phyloP scores from a whole-genome alignment of 1,140 invertebrate species.

The Dinothrombium tinctorium region DNA sequence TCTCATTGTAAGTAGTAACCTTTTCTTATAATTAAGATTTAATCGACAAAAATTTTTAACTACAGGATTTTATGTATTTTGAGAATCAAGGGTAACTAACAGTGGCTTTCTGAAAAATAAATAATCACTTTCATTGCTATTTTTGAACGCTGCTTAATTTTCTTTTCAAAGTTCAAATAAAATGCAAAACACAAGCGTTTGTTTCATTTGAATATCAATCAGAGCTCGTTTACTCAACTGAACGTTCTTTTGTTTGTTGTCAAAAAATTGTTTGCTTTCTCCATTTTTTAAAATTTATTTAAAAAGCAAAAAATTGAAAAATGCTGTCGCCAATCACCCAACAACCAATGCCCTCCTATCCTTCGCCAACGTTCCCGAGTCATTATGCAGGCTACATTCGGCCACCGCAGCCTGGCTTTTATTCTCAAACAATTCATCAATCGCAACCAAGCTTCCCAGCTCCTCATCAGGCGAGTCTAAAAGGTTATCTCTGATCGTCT shows the following conservation, averaged over 20 bases:
- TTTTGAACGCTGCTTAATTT: not conserved
- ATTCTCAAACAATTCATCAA: not conserved
- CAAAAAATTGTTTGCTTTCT: too few relatives aligned
- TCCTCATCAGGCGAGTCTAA: not conserved
- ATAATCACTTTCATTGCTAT: not conserved
- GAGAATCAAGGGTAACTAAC: not conserved
- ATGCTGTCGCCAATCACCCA: too few relatives aligned
- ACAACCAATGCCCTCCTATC: too few relatives aligned
- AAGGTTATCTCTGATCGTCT: too few relatives aligned
- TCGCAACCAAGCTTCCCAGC: not conserved
- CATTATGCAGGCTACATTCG: not conserved
- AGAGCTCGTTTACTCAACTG: not conserved
- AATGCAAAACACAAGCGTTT: too few relatives aligned
- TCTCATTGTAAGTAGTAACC: constrained; percentile 15
- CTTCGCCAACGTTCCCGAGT: too few relatives aligned
- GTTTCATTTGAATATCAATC: not conserved
- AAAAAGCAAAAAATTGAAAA: too few relatives aligned
- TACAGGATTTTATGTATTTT: not conserved
- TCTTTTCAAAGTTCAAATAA: not conserved
- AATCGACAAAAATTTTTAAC: not conserved
- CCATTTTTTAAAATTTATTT: too few relatives aligned
- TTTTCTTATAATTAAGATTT: not conserved
- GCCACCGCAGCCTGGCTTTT: not conserved
- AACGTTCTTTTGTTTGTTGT: too few relatives aligned
- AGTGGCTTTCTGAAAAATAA: not conserved